Conservation (phyloP, 2,113 vertebrate species). For the Murina feae region DNA sequence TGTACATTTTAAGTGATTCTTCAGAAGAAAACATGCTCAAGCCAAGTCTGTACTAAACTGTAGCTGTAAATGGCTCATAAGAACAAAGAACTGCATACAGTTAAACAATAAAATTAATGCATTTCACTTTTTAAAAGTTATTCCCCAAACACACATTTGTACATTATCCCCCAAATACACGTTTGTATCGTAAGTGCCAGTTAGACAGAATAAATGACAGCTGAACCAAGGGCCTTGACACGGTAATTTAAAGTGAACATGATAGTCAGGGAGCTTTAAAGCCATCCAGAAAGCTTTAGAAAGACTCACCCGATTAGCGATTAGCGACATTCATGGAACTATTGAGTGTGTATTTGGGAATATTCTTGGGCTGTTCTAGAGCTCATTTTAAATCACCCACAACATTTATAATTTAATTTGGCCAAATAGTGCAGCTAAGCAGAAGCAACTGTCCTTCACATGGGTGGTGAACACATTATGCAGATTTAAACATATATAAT, state of each 20-base stretch:
- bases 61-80: not conserved
- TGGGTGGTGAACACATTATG: not conserved
- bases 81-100: not conserved
- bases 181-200: not conserved
- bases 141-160: not conserved
- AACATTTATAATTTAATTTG: not conserved
- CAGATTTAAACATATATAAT: not conserved
- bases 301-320: not conserved
- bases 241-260: conserved; percentile 6
- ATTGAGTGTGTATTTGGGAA: not conserved
- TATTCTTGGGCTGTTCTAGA: not conserved
- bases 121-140: not conserved
- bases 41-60: not conserved
- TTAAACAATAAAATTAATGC: not conserved
- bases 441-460: not conserved
- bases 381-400: not conserved
- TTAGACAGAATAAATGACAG: not conserved
- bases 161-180: not conserved
- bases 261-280: conserved; percentile 25
- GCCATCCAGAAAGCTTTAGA: not conserved
- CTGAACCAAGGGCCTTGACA: not conserved
- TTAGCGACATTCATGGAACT: not conserved
- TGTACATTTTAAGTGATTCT: not conserved
- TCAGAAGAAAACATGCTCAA: not conserved
- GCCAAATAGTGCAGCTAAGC: not conserved